A percentile compares a stretch with the other conserved stretches of the same genome.
Conservation (phyloP, 2,113 vertebrate genomes). For the Urocitellus parryii region DNA sequence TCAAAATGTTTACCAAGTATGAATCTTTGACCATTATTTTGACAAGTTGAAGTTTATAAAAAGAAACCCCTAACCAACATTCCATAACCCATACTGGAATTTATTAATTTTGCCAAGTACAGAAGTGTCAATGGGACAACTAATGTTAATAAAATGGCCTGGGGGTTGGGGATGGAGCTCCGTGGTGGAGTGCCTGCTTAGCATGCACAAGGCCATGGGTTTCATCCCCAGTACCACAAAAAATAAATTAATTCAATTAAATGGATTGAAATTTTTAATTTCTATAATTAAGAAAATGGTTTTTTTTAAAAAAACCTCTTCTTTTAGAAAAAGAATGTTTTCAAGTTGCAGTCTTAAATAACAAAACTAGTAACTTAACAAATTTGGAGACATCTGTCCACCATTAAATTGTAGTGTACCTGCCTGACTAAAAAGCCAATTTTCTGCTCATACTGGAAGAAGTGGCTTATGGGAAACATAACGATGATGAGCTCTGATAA, state of each 20-base stretch:
- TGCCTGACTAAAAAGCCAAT: constrained; percentile 2
- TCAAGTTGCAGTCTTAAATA: not conserved
- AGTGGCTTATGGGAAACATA: not conserved
- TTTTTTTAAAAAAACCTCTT: not conserved
- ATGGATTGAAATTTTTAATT: constrained; percentile 14
- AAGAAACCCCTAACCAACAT: not conserved
- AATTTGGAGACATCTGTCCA: not conserved
- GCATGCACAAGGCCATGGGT: no score
- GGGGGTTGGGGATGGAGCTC: no score
- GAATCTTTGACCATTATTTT: constrained; percentile 27
- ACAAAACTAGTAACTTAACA: not conserved
- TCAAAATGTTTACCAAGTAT: constrained; percentile 18
- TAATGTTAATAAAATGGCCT: not conserved
- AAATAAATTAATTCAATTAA: not conserved
- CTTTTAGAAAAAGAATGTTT: constrained; percentile 8
- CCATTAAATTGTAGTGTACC: not conserved
- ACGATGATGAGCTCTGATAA: not conserved
- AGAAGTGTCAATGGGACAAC: not conserved
- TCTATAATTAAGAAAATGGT: constrained; percentile 20
- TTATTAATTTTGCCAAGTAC: constrained; percentile 54
- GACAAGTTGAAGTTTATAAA: constrained; percentile 10
- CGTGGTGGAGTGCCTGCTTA: no score
- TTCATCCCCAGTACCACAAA: no score
- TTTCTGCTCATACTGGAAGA: not conserved
- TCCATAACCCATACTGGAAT: not conserved